A percentile compares a stretch with the other conserved stretches of the same genome.
Evolutionary conservation across 2,797 vertebrate genomes (phyloP).

Genomic region (Eidolon dupreanum): DNA sequence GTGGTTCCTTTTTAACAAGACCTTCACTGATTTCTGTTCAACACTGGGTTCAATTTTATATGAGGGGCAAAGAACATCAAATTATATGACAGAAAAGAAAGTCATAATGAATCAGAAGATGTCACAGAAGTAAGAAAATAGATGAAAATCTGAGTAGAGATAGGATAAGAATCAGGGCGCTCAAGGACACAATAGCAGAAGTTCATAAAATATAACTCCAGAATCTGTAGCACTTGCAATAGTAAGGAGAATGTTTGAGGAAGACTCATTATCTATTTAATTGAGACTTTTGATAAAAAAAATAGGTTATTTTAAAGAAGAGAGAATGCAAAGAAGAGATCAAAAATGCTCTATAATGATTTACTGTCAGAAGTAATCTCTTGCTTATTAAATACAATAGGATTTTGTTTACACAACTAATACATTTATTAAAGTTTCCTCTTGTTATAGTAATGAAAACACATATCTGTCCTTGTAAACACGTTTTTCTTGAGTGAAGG

Average conservation of each 20-base stretch:
- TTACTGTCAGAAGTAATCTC: not conserved
- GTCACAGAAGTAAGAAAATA: not conserved
- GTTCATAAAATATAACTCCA: not conserved
- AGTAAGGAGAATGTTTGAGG: not conserved
- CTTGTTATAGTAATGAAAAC: not conserved
- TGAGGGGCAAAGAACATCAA: not conserved
- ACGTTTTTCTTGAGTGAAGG: not conserved
- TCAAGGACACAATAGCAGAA: not conserved
- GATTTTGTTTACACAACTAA: not conserved
- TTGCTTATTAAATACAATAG: not conserved
- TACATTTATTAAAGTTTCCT: not conserved
- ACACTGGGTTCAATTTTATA: not conserved
- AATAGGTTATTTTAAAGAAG: not conserved
- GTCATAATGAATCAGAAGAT: not conserved
- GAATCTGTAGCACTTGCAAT: not conserved
- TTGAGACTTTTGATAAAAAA: not conserved
- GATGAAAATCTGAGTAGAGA: not conserved
- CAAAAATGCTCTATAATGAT: not conserved
- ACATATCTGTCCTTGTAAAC: not conserved
- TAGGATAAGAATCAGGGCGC: not conserved
- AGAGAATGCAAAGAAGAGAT: not conserved
- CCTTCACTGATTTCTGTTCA: not conserved
- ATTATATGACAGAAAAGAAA: not conserved
- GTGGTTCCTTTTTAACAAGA: not conserved
- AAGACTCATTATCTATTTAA: not conserved